Evolutionary conservation across 2,113 vertebrate species (phyloP), one percentile per base, ranked within the genome.

Genomic region (Phalacrocorax carbo): DNA sequence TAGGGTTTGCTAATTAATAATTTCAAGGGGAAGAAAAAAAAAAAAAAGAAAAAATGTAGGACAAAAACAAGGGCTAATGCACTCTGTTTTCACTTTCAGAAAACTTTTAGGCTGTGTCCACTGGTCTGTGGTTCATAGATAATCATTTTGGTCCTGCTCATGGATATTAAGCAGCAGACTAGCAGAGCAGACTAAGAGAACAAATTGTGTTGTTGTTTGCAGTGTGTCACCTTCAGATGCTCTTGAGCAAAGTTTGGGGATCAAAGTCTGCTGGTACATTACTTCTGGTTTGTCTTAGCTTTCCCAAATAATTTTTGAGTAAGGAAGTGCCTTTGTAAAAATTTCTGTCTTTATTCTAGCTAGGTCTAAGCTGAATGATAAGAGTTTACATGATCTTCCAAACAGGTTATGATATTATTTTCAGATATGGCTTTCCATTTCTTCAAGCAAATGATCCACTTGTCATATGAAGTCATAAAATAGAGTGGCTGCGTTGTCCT

Each of bases 191-290:
- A 38, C 38, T 38, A 38, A 55, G 10, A 16, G 7, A 86, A 19
- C 2, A 46, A 64, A 32, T 13, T n/a, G 3, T 5, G 11, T 3
- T 36, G 26, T 2, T 64, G 17, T 38, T 83, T 2, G 0, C 9
- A 44, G 4, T 7, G 12, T 61, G 5, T 34, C 66, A 36, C 10
- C 54, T 89, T 78, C 55, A 86, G 42, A 54, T 49, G 13, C 1
- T 86, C 30, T 78, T 70, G 13, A 91, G 13, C 7, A 86, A 80
- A 83, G 44, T 26, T 26, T 70, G 9, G 4, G 7, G 10, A 51
- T 57, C 12, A 32, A 12, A 57, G 23, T 62, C 32, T 54, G 11
- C 15, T 66, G 11, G 10, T 11, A 42, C 13, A 21, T 60, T 77
- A 51, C 48, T 60, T 75, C 25, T 64, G 21, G 9, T 78, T 66